A percentile compares a stretch with the other conserved stretches of the same genome.
phyloP scores from a whole-genome alignment of 2,888 invertebrate species.

The Scaptomyza reducta region DNA sequence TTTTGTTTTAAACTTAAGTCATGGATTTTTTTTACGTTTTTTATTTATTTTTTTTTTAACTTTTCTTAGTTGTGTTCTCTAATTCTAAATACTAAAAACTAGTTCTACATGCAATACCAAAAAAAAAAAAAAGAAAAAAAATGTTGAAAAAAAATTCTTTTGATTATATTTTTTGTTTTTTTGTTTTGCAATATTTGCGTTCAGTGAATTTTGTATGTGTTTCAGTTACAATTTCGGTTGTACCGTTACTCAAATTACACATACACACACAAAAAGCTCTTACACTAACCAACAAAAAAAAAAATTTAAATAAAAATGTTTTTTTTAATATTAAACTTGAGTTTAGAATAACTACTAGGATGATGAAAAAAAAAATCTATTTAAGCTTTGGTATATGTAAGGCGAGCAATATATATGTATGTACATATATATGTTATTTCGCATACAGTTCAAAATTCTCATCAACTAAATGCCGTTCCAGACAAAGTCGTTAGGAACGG shows the following conservation, averaged over 20 bases:
- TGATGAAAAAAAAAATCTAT: constrained; percentile 40
- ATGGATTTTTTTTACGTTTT: constrained; percentile 6
- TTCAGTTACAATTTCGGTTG: constrained; percentile 41
- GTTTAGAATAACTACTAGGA: constrained; percentile 16
- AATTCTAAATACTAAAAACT: constrained; percentile 11
- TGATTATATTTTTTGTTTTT: constrained; percentile 43
- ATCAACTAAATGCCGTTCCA: constrained; percentile 8
- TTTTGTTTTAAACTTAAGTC: constrained; percentile 17
- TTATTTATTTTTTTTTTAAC: constrained; percentile 17
- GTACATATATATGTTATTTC: constrained; percentile 2
- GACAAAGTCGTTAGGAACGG: constrained; percentile 11
- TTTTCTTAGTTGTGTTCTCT: constrained; percentile 24
- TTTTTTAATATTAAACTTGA: constrained; percentile 17
- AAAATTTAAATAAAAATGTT: too few relatives aligned
- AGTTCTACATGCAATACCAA: constrained; percentile 7
- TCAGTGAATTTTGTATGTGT: constrained; percentile 8
- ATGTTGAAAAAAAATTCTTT: constrained; percentile 41
- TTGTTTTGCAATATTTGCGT: too few relatives aligned
- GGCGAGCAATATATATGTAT: constrained; percentile 38
- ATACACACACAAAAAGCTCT: constrained; percentile 25
- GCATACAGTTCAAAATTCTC: constrained; percentile 52
- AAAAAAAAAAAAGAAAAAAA: constrained; percentile 25
- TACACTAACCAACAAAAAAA: constrained; percentile 34
- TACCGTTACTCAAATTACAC: constrained; percentile 34
- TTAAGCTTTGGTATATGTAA: constrained; percentile 71